phyloP scores from a whole-genome alignment of 2,797 vertebrate genomes.

The Falco columbarius region DNA sequence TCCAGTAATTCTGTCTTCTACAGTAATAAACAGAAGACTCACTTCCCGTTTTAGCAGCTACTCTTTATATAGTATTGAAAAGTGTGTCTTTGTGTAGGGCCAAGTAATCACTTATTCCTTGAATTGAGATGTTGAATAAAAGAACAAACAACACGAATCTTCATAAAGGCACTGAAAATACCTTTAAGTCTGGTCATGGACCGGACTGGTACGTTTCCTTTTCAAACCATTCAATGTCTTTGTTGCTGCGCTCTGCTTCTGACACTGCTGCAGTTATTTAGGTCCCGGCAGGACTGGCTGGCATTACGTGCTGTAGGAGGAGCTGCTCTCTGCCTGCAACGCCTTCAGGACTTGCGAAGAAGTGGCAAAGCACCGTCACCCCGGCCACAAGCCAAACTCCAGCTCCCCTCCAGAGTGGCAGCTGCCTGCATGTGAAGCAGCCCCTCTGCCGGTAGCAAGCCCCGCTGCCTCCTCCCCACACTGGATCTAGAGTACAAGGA shows the following conservation, averaged over 20 bases:
- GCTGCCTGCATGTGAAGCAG: rapidly evolving
- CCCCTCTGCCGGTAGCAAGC: rapidly evolving
- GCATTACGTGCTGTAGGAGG: not conserved
- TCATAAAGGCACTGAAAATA: not conserved
- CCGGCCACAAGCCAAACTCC: not conserved
- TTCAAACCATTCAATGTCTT: not conserved
- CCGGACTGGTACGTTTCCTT: not conserved
- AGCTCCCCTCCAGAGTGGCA: rapidly evolving
- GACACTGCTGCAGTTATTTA: not conserved
- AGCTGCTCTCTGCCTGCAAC: not conserved
- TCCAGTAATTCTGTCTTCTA: not conserved
- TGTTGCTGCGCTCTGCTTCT: not conserved
- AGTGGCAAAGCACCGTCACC: not conserved
- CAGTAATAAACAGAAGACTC: not conserved
- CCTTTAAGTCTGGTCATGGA: not conserved
- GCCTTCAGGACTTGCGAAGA: not conserved
- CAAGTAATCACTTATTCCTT: not conserved
- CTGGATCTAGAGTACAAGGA: no score
- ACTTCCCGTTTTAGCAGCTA: not conserved
- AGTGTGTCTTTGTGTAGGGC: not conserved
- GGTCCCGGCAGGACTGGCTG: not conserved
- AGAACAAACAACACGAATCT: not conserved
- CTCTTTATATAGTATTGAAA: not conserved
- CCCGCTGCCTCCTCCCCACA: not conserved
- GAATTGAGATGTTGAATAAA: not conserved